Evolutionary conservation across 2,888 invertebrate genomes (phyloP).

Genomic region (Cryptus viduatorius): DNA sequence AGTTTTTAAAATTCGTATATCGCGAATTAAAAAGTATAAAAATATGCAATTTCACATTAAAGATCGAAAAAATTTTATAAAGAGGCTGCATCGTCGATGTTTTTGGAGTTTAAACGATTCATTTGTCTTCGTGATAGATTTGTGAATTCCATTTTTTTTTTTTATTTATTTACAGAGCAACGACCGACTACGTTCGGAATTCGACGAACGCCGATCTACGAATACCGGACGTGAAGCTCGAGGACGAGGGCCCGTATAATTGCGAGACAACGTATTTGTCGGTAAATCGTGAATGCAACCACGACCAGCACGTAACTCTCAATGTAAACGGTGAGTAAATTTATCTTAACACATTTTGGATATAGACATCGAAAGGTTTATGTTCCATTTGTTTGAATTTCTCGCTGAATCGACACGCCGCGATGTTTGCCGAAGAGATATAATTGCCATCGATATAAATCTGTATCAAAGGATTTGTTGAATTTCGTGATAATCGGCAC

Average conservation of each 20-base stretch:
- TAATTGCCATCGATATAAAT: background rate
- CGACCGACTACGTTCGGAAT: constrained; percentile 89
- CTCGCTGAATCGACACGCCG: background rate
- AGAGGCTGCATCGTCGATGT: background rate
- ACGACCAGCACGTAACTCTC: constrained; percentile 92
- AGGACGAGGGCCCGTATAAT: constrained; percentile 92
- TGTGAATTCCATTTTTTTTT: background rate
- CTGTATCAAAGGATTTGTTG: background rate
- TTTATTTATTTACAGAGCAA: constrained; percentile 87
- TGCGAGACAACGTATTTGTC: constrained; percentile 94
- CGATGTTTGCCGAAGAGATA: background rate
- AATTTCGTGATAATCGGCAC: background rate
- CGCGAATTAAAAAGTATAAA: too few species aligned
- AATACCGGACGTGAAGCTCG: constrained; percentile 89
- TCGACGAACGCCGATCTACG: constrained; percentile 89
- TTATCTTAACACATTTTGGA: constrained; percentile 19
- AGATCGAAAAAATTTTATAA: too few species aligned
- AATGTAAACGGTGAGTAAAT: constrained; percentile 91
- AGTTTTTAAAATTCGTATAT: too few species aligned
- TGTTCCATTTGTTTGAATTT: background rate
- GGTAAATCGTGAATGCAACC: constrained; percentile 91
- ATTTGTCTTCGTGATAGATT: background rate
- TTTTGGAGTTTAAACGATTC: background rate
- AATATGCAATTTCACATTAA: too few species aligned
- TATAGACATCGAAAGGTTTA: background rate